Percentiles rank a stretch among this genome's conserved stretches.
These are phyloP conservation scores for Podarcis siculus DNA, from an alignment of 2,797 vertebrate genomes.

Conservation along the genomic window DNA sequence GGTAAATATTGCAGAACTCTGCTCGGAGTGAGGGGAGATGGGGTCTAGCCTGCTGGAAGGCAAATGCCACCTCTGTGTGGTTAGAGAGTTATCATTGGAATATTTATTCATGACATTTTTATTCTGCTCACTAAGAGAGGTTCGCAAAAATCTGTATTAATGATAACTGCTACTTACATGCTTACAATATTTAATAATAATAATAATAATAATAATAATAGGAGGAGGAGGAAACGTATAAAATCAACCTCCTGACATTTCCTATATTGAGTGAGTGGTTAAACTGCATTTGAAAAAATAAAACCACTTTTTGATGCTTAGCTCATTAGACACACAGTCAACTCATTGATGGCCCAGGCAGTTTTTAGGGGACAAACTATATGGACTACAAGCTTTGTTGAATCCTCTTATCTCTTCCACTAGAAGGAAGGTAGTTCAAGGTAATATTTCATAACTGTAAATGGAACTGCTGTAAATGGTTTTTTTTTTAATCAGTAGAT, in stretches of 20 bases:
- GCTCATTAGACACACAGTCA: background rate
- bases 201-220: too few relatives aligned
- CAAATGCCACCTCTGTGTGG: background rate
- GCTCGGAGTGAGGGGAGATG: too few relatives aligned
- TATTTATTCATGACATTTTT: background rate
- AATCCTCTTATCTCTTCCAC: background rate
- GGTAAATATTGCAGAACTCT: background rate
- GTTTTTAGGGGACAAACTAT: background rate
- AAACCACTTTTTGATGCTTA: background rate
- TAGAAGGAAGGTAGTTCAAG: conserved; percentile 55
- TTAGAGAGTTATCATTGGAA: background rate
- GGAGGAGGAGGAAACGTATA: background rate
- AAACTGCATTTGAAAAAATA: background rate
- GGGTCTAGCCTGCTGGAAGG: background rate
- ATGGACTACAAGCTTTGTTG: background rate
- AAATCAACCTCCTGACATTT: background rate
- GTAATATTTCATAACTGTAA: conserved; percentile 65
- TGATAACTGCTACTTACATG: too few relatives aligned
- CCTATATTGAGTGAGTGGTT: too few relatives aligned
- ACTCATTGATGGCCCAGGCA: background rate
- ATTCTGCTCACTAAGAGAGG: too few relatives aligned
- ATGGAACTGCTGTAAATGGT: conserved; percentile 56
- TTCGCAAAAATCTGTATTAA: too few relatives aligned
- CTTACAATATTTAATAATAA: too few relatives aligned
- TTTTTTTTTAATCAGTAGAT: conserved; percentile 45